Conservation (phyloP, 2,113 vertebrate species). For the Pimephales promelas region DNA sequence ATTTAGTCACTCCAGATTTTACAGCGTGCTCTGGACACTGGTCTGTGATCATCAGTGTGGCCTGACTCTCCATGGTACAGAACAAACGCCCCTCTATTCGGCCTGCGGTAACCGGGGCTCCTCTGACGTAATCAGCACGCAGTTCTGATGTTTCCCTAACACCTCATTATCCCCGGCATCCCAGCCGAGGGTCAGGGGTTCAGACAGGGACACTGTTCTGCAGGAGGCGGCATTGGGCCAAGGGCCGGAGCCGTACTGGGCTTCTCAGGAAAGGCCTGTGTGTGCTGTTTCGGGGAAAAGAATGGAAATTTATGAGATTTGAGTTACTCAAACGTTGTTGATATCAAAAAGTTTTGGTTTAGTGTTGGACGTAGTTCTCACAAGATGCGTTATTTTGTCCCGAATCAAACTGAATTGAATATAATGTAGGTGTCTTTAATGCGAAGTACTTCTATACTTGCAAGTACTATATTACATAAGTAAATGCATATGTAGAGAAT, state of each 20-base stretch:
- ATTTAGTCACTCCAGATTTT: slow-evolving; percentile 7
- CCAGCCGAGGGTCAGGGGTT: slow-evolving; percentile 22
- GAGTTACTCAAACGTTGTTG: not conserved
- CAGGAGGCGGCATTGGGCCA: not conserved
- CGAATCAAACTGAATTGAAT: not conserved
- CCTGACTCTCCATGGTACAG: slow-evolving; percentile 32
- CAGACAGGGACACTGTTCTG: slow-evolving; percentile 8
- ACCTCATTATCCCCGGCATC: slow-evolving; percentile 40
- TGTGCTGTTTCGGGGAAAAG: not conserved
- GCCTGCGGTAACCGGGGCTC: slow-evolving; percentile 20
- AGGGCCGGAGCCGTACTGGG: not conserved
- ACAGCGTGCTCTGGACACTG: not conserved
- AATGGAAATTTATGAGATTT: not conserved
- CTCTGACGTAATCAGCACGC: slow-evolving; percentile 41
- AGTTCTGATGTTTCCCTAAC: slow-evolving; percentile 20
- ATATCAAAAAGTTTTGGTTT: not conserved
- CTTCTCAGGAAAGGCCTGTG: not conserved
- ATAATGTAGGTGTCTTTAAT: not conserved
- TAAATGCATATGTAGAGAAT: too few relatives aligned
- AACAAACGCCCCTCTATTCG: slow-evolving; percentile 53
- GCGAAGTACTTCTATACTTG: not conserved
- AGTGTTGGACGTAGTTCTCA: not conserved
- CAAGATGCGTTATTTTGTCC: not conserved
- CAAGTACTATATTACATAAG: too few relatives aligned
- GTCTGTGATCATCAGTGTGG: slow-evolving; percentile 2